Evolutionary conservation across 2,888 invertebrate genomes (phyloP), one percentile per base, ranked within the genome.

Genomic region (Linnaemya tessellans): DNA sequence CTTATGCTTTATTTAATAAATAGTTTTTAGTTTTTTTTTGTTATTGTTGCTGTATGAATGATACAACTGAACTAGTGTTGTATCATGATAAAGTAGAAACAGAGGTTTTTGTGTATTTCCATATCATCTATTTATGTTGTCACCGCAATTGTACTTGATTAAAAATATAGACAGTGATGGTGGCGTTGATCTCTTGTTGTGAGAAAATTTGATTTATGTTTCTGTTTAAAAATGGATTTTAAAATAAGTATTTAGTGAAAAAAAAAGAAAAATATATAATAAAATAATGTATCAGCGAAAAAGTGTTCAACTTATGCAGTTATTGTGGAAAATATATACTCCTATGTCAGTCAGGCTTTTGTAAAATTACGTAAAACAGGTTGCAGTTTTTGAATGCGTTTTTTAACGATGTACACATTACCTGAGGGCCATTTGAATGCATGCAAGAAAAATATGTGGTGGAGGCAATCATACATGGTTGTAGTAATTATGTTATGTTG

Each of bases 111-210:
- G 9, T 56, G 3, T 13, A 1, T 43, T n/a, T 11, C 13, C 7
- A 49, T 49, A 49, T 2, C 18, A 54, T 22, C 13, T 54, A 22
- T 13, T 62, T 25, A 51, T 41, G n/a, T 58, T 77, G 25, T 35
- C 35, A 5, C 11, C 49, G 60, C 41, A 62, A 54, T 65, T 64
- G 41, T 20, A 43, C 30, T 81, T 82, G 41, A 77, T 82, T 82
- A 56, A 77, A 77, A 58, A 25, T 70, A 82, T 64, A 77, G 77
- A 82, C 77, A 82, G 56, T 38, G 68, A 64, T 82, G 77, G 82
- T 81, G 84, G 81, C 84, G 79, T 85, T 82, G 84, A 71, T 82
- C 65, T 71, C 81, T 64, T 81, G 78, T 74, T 85, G 81, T 79
- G 78, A 62, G 79, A 79, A 85, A 85, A 82, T 82, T 78, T 65